Conservation (phyloP, 2,888 invertebrate species). For the Pilophorus perplexus region DNA sequence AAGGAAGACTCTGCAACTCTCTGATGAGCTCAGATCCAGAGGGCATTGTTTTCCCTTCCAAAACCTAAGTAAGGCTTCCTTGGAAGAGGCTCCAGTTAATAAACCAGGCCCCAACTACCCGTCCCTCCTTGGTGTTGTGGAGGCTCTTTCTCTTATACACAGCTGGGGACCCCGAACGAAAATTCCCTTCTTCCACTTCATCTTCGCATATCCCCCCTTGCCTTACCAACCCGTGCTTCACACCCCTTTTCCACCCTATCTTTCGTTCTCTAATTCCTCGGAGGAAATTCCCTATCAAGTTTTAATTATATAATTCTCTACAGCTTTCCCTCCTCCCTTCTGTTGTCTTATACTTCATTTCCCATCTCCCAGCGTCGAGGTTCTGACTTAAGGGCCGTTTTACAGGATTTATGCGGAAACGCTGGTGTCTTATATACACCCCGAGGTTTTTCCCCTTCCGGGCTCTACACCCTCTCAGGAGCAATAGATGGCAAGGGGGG, state of each 20-base stretch:
- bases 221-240: not conserved
- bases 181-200: constrained; percentile 23
- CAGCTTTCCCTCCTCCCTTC: not conserved
- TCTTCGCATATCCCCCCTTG: too few relatives aligned
- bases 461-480: constrained; percentile 8
- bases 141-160: constrained; percentile 6
- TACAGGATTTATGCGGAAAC: constrained; percentile 25
- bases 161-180: constrained; percentile 6
- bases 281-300: constrained; percentile 45
- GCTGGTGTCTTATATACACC: constrained; percentile 33
- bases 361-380: not conserved
- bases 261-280: not conserved
- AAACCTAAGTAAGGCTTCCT: not conserved
- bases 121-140: constrained; percentile 13
- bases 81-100: constrained; percentile 19
- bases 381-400: constrained; percentile 1
- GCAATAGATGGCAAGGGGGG: constrained; percentile 6
- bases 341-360: too few relatives aligned
- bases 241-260: not conserved
- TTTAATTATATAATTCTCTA: constrained; percentile 46
- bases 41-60: constrained; percentile 19
- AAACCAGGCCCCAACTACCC: constrained; percentile 33
- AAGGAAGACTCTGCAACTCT: constrained; percentile 24
- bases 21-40: constrained; percentile 19
- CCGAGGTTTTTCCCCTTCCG: constrained; percentile 7